Conservation (phyloP, 1,140 invertebrate genomes). For the Apolygus lucorum region DNA sequence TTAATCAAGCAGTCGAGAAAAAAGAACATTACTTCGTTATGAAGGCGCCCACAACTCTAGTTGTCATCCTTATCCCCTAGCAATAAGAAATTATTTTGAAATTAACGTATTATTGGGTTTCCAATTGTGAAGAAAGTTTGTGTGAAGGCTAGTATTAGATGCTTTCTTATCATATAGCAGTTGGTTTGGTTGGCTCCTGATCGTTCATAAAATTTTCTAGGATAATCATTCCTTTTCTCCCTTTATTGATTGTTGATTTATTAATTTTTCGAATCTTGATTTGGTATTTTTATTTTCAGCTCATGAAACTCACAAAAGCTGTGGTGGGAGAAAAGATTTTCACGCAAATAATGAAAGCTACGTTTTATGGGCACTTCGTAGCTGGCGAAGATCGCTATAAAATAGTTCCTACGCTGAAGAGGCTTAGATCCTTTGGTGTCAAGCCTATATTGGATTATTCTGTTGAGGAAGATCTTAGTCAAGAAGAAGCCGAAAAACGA, state of each 20-base stretch:
- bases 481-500: constrained; percentile 77
- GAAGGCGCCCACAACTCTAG: too few relatives aligned
- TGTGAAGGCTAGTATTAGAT: too few relatives aligned
- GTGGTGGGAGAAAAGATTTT: constrained; percentile 83
- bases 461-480: constrained; percentile 92
- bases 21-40: too few relatives aligned
- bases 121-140: not conserved
- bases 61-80: too few relatives aligned
- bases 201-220: too few relatives aligned
- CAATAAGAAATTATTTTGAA: not conserved
- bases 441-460: constrained; percentile 98
- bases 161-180: too few relatives aligned
- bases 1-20: too few relatives aligned
- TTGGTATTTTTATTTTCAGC: constrained; percentile 56
- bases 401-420: constrained; percentile 73
- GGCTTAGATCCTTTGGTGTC: constrained; percentile 87
- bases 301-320: constrained; percentile 73
- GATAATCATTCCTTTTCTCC: too few relatives aligned
- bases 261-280: constrained; percentile 34
- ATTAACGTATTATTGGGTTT: not conserved
- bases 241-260: constrained; percentile 25
- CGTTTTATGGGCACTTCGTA: constrained; percentile 98
- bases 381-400: constrained; percentile 84
- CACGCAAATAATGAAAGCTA: constrained; percentile 77
- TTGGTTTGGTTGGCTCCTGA: too few relatives aligned